These are phyloP conservation scores for Myopa tessellatipennis DNA, from an alignment of 2,888 invertebrate species.

Conservation along the genomic window DNA sequence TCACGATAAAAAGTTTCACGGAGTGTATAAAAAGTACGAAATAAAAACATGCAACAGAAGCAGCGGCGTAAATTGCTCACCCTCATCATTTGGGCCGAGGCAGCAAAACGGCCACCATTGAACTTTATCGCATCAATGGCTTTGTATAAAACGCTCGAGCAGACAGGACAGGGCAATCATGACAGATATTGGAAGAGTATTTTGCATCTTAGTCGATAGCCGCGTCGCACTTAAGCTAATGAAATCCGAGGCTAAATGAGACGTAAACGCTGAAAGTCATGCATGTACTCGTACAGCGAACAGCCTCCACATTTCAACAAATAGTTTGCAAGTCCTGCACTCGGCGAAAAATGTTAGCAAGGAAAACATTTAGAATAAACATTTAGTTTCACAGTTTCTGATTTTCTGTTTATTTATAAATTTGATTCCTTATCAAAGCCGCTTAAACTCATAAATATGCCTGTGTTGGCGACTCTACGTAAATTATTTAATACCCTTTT, in stretches of 20 bases:
- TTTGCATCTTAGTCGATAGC: slow-evolving; percentile 28
- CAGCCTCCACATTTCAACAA: too few relatives aligned
- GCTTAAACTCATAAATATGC: too few relatives aligned
- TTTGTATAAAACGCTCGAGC: slow-evolving; percentile 31
- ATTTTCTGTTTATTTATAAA: too few relatives aligned
- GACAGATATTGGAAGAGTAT: not conserved
- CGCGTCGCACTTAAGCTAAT: slow-evolving; percentile 59
- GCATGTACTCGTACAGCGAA: not conserved
- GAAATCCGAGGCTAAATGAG: slow-evolving; percentile 66
- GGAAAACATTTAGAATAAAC: too few relatives aligned
- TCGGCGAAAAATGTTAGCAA: too few relatives aligned
- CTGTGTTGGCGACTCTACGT: too few relatives aligned
- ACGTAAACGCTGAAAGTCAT: slow-evolving; percentile 57
- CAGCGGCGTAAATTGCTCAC: not conserved
- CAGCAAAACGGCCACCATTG: slow-evolving; percentile 31
- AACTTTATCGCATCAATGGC: slow-evolving; percentile 30
- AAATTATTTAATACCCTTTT: too few relatives aligned
- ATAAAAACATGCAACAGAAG: not conserved
- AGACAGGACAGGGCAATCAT: not conserved
- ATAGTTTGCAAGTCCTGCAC: too few relatives aligned
- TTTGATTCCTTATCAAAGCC: too few relatives aligned
- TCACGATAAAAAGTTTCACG: slow-evolving; percentile 39
- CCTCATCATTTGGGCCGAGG: slow-evolving; percentile 10
- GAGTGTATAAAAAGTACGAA: slow-evolving; percentile 1
- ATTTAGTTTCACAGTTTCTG: too few relatives aligned